Base-by-base conservation (phyloP, 1,140 invertebrate species). In the Tetramorium alpestre region DNA sequence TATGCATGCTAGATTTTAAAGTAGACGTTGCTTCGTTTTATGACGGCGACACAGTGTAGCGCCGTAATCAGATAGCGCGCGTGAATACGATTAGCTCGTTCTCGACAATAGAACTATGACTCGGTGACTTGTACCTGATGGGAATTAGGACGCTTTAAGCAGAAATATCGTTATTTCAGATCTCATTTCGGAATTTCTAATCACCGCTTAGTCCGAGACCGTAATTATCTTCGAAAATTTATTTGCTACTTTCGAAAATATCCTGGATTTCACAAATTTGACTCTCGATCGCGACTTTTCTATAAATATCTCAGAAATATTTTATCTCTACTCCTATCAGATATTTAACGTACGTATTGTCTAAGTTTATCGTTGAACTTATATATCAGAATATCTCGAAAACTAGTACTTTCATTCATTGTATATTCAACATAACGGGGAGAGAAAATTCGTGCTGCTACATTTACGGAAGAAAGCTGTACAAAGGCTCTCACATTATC, bases 1-100 rank as follows among this genome's bases (percentile, higher is more conserved):
- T 85, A 78, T 78, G 58, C 49, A 85, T 85, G 75, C 82, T 78
- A 78, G 82, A 85, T 85, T 77, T 85, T 85, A 78, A 85, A 85
- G 82, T 78, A 85, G 82, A 85, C 75, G 49, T 78, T 33, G 73
- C 75, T 85, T 78, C 73, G 73, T 47, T 85, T 78, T 78, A 78
- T 67, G 73, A 76, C 75, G 38, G 54, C 41, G 80, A 84, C 80
- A 72, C 11, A 49, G 80, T 60, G 69, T 75, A 49, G 80, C 67
- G 38, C 65, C 47, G 80, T 84, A 84, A 84, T 84, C 80, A 84
- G 80, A 84, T 84, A 73, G 69, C 69, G 69, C 69, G 80, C 28
- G 80, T 84, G 80, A 84, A 84, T 84, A 84, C 69, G 69, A 84
- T 84, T 84, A 84, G 41, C 41, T 84, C 80, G 54, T 84, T 75